A percentile compares a stretch with the other conserved stretches of the same genome.
These are phyloP conservation scores for Norana najaformis DNA, from an alignment of 2,888 invertebrate species.

Conservation along the genomic window DNA sequence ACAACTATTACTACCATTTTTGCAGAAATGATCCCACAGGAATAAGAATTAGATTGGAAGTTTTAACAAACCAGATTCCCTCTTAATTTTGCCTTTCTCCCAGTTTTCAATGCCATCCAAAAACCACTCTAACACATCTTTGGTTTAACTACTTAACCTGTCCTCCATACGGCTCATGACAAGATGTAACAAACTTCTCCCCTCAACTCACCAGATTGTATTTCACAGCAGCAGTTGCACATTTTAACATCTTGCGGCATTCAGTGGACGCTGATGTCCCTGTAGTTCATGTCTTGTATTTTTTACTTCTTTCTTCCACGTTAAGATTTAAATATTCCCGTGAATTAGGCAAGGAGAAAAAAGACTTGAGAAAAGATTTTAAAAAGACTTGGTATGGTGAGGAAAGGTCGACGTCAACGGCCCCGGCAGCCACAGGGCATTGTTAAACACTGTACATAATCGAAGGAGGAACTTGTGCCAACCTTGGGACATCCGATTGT, in stretches of 20 bases:
- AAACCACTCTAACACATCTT: neutral
- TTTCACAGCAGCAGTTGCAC: too few relatives aligned
- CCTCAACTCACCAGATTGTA: neutral
- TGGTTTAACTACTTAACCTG: neutral
- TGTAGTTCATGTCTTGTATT: too few relatives aligned
- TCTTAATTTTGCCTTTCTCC: neutral
- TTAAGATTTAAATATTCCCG: neutral
- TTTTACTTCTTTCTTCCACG: too few relatives aligned
- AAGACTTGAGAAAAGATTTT: too few relatives aligned
- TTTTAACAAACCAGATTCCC: neutral
- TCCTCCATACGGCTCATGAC: neutral
- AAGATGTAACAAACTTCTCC: neutral
- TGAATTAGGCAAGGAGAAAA: too few relatives aligned
- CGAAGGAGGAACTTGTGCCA: neutral
- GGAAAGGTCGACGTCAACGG: too few relatives aligned
- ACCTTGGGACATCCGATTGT: slow-evolving; percentile 55
- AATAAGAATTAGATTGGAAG: neutral
- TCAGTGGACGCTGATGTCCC: too few relatives aligned
- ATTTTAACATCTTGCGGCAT: too few relatives aligned
- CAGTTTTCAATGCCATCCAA: neutral
- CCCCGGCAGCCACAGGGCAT: too few relatives aligned
- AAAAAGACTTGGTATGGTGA: too few relatives aligned
- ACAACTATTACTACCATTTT: neutral
- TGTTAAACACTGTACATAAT: too few relatives aligned
- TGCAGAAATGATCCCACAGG: neutral